These are phyloP conservation scores for Paracyclopina nana DNA, from an alignment of 1,140 invertebrate species.

Conservation along the genomic window DNA sequence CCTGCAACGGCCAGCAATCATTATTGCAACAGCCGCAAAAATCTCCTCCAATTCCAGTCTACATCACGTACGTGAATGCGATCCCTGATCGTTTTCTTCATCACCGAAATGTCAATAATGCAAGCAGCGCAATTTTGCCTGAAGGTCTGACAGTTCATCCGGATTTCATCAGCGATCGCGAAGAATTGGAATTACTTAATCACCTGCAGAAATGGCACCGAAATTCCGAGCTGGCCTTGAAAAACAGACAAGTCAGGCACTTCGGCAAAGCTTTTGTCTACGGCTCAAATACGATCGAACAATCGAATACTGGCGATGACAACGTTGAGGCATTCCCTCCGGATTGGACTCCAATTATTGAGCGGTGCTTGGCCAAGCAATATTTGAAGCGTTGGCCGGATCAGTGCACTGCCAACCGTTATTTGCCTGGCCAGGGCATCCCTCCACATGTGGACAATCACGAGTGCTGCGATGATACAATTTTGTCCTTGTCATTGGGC, in stretches of 20 bases:
- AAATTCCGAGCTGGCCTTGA: conserved; percentile 34
- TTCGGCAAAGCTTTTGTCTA: conserved; percentile 88
- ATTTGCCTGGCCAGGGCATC: conserved; percentile 82
- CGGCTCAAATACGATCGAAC: conserved; percentile 64
- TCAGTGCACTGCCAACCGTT: conserved; percentile 82
- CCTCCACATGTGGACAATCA: conserved; percentile 88
- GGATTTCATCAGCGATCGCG: too few relatives aligned
- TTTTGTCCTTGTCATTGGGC: conserved; percentile 68
- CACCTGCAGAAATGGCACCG: background rate
- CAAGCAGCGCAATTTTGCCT: too few relatives aligned
- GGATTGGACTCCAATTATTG: conserved; percentile 42
- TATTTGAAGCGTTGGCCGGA: conserved; percentile 39
- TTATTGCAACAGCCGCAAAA: too few relatives aligned
- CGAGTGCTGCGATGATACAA: conserved; percentile 69
- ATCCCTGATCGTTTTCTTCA: too few relatives aligned
- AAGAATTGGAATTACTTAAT: too few relatives aligned
- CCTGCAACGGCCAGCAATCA: too few relatives aligned
- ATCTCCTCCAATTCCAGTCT: too few relatives aligned
- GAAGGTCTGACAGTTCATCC: too few relatives aligned
- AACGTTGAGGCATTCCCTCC: conserved; percentile 42
- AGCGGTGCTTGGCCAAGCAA: conserved; percentile 33
- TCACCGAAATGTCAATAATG: too few relatives aligned
- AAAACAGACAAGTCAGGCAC: conserved; percentile 71
- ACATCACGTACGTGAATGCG: too few relatives aligned
- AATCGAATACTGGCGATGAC: conserved; percentile 42